These are phyloP conservation scores for Pseudomyrmex gracilis DNA, from an alignment of 1,140 invertebrate species.

Conservation along the genomic window DNA sequence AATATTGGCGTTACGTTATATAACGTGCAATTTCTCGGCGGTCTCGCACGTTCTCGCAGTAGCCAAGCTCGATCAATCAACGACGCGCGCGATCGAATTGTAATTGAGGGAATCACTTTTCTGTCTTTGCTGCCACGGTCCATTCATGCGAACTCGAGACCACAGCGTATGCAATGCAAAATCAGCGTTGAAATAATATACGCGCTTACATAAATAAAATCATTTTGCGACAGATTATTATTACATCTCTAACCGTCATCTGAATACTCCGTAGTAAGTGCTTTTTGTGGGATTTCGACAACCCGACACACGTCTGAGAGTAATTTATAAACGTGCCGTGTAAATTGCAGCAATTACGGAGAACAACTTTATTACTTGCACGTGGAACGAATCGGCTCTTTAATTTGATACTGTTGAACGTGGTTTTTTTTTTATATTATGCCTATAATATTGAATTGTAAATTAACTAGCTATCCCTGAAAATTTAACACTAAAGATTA, in stretches of 20 bases:
- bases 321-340: constrained; percentile 25
- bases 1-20: constrained; percentile 14
- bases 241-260: not conserved
- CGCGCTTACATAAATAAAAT: constrained; percentile 17
- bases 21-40: constrained; percentile 11
- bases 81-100: not conserved
- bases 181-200: not conserved
- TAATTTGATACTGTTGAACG: constrained; percentile 10
- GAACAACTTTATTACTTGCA: constrained; percentile 8
- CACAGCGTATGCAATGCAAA: not conserved
- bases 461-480: not conserved
- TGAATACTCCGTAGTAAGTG: constrained; percentile 4
- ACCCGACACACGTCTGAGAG: not conserved
- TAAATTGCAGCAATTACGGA: constrained; percentile 15
- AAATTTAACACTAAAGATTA: not conserved
- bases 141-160: constrained; percentile 26
- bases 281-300: constrained; percentile 20
- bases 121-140: constrained; percentile 4
- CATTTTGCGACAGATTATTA: not conserved
- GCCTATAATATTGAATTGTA: constrained; percentile 1
- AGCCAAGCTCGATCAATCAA: constrained; percentile 40
- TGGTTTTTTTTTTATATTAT: not conserved
- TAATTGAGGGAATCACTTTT: constrained; percentile 27
- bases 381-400: not conserved
- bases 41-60: constrained; percentile 13